Base-by-base conservation (phyloP, 1,140 invertebrate genomes). In the Drosophila arawakana region DNA sequence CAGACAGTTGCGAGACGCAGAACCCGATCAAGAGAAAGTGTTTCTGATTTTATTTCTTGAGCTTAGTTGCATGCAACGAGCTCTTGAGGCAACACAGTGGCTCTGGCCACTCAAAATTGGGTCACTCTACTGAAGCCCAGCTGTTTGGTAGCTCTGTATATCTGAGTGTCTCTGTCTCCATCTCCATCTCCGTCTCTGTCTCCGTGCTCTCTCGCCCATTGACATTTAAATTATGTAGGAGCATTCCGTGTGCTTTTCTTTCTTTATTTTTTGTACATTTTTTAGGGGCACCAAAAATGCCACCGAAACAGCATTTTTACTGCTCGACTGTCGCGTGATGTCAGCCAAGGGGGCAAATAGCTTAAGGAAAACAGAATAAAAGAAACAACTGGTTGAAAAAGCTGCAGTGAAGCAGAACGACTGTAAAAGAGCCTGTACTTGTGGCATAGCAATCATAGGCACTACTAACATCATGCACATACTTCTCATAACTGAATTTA, bases 1-100 rank as follows among this genome's bases (percentile, higher is more conserved):
- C 83, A 73, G 72, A 55, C 76, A 55, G 83, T 63, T 41, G 57
- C 68, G 39, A 50, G 57, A 61, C n/a, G 44, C 55, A 76, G 68
- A 76, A 89, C 81, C 49, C 70, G 80, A 63, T 68, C 67, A 81
- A 77, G 83, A 88, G 83, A 88, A 88, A 88, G 83, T 88, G 83
- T 81, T 88, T 86, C 76, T 73, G 52, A 47, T 63, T 60, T n/a
- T 49, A 47, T 54, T 39, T 50, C 15, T 59, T 13, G 39, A 44
- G 49, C 50, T 62, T 18, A 58, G 58, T 58, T 73, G 71, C 55
- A 52, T 52, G 50, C 50, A 41, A n/a, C 69, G 39, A 21, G 35
- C 37, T 58, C 25, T 30, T 2, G 35, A 41, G 43, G 76, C 68
- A 80, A 58, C 73, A 58, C 73, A 72, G 59, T 80, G 69, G 46